Percentiles rank a stretch among this genome's conserved stretches.
These are phyloP conservation scores for Dichetophora obliterata DNA, from an alignment of 2,888 invertebrate genomes.

Conservation along the genomic window DNA sequence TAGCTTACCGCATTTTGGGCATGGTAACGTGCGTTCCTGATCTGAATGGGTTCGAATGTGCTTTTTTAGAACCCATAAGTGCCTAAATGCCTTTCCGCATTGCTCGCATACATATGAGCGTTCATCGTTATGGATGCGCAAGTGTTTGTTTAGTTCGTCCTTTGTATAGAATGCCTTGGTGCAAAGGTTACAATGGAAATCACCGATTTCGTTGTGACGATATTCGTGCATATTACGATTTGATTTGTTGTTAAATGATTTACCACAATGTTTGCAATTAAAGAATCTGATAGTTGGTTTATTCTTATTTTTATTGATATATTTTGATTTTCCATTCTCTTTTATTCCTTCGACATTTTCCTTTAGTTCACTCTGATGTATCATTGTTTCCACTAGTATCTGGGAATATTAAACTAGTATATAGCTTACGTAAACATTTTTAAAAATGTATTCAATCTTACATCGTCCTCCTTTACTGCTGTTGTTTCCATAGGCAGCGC, in stretches of 20 bases:
- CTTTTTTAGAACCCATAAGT: slow-evolving; percentile 30
- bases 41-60: slow-evolving; percentile 15
- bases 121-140: slow-evolving; percentile 21
- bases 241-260: neutral
- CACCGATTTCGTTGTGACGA: slow-evolving; percentile 2
- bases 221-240: slow-evolving; percentile 23
- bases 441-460: neutral
- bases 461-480: neutral
- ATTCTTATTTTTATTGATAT: neutral
- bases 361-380: too few species aligned
- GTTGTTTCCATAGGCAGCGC: neutral
- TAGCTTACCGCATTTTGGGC: slow-evolving; percentile 25
- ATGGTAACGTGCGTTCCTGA: slow-evolving; percentile 4
- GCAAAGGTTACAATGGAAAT: slow-evolving; percentile 9
- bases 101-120: slow-evolving; percentile 18
- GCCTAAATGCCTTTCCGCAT: slow-evolving; percentile 31
- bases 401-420: too few species aligned
- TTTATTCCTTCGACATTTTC: too few species aligned
- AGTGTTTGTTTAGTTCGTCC: slow-evolving; percentile 20
- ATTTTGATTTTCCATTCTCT: too few species aligned
- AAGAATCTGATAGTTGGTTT: neutral
- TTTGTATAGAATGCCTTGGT: slow-evolving; percentile 21
- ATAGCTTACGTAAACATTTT: too few species aligned
- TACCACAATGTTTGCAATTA: slow-evolving; percentile 9
- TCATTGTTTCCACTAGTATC: too few species aligned